phyloP scores from a whole-genome alignment of 2,888 invertebrate genomes.

The Spodoptera picta region DNA sequence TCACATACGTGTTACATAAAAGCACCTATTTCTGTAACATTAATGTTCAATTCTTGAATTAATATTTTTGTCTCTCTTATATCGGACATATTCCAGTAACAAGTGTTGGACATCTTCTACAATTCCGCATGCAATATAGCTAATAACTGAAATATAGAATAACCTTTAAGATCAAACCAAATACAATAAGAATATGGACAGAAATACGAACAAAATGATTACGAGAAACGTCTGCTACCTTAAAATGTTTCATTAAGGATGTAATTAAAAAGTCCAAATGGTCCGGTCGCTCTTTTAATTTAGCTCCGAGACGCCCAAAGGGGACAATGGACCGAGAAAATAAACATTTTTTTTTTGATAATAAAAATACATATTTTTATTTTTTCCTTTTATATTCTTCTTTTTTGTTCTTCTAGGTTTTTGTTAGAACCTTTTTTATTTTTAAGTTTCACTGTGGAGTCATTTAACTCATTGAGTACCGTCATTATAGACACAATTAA shows the following conservation, averaged over 20 bases:
- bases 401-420: conserved; percentile 17
- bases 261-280: conserved; percentile 69
- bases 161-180: not conserved
- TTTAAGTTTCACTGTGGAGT: not conserved
- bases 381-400: not conserved
- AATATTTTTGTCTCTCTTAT: no score
- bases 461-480: no score
- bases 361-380: conserved; percentile 48
- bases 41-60: no score
- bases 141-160: not conserved
- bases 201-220: conserved; percentile 30
- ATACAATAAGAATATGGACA: not conserved
- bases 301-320: conserved; percentile 49
- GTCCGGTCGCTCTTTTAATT: conserved; percentile 62
- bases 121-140: no score
- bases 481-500: no score
- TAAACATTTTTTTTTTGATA: conserved; percentile 49
- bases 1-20: no score
- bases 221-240: conserved; percentile 59
- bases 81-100: no score
- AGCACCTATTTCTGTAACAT: no score
- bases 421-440: conserved; percentile 7
- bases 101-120: no score
- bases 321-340: conserved; percentile 58
- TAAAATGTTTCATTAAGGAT: conserved; percentile 69